Base-by-base conservation (phyloP, 30 jellyfish, hydroid and myxozoan genomes). In the Haliclystus octoradiatus region DNA sequence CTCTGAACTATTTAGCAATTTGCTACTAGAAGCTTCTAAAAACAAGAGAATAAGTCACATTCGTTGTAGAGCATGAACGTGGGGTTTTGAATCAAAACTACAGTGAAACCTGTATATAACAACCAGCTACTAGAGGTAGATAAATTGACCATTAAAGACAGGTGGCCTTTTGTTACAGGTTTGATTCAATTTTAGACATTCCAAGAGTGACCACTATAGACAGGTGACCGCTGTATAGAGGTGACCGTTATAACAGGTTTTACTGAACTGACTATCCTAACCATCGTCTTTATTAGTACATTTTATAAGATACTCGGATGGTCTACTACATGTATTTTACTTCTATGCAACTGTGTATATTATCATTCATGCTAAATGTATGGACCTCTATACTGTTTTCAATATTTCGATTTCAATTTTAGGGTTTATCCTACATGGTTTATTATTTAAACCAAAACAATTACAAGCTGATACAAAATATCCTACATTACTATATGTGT, bases 401-500 rank as follows among this genome's bases (percentile, higher is more conserved):
- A n/a, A n/a, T n/a, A n/a, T n/a, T n/a, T n/a, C n/a, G n/a, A n/a
- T n/a, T n/a, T n/a, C n/a, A n/a, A n/a, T 12, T 33, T 4, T 31
- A 85, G 96, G 93, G 15, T 62, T 32, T 35, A 40, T 31, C 14
- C 68, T 85, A n/a, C 70, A 77, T 68, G 96, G 96, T 27, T 72
- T 85, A 62, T 3, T 85, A 12, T 66, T 85, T 65, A 85, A 51
- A 71, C 79, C 84, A 40, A 52, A 34, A 31, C 74, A 80, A 26
- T 66, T 76, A 70, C 69, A 63, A 19, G 64, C 52, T 27, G 71
- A 73, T 2, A 70, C 34, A 69, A 78, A 78, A 35, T 84, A 85
- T 53, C 96, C 96, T n/a, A 63, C 94, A 2, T 46, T 85, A 28
- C 72, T 85, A 52, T 76, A 69, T 62, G 96, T 85, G 25, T 85